phyloP scores from a whole-genome alignment of 1,140 invertebrate species.

The Microplitis mediator region DNA sequence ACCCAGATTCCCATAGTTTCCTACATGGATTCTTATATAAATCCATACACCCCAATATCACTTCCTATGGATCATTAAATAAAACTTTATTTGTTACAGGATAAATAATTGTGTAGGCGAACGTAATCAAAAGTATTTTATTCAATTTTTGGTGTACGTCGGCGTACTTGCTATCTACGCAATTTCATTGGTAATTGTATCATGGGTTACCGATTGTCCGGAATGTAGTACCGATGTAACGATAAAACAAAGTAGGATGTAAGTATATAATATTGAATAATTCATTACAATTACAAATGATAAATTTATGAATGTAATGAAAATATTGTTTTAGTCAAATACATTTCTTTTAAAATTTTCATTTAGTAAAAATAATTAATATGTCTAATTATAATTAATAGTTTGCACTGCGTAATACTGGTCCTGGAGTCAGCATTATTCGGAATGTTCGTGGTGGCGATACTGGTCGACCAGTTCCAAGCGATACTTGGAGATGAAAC shows the following conservation, averaged over 20 bases:
- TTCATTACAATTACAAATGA: slow-evolving; percentile 12
- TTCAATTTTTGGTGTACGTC: slow-evolving; percentile 88
- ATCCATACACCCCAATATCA: too few species aligned
- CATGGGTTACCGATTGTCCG: slow-evolving; percentile 77
- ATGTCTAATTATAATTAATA: slow-evolving; percentile 47
- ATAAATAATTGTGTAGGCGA: slow-evolving; percentile 95
- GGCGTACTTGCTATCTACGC: slow-evolving; percentile 73
- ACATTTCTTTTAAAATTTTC: too few species aligned
- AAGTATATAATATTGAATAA: slow-evolving; percentile 53
- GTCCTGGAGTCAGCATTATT: slow-evolving; percentile 84
- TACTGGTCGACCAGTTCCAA: slow-evolving; percentile 87
- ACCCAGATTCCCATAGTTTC: too few species aligned
- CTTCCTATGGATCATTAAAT: too few species aligned
- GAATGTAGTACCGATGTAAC: slow-evolving; percentile 72
- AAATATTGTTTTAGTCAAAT: too few species aligned
- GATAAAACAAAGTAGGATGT: slow-evolving; percentile 79
- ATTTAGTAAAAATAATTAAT: neutral
- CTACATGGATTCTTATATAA: too few species aligned
- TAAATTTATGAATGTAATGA: too few species aligned
- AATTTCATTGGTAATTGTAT: slow-evolving; percentile 72
- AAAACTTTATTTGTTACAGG: slow-evolving; percentile 62
- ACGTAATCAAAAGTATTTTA: slow-evolving; percentile 92
- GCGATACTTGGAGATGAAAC: slow-evolving; percentile 85
- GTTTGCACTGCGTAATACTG: slow-evolving; percentile 84
- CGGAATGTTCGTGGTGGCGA: slow-evolving; percentile 88